These are phyloP conservation scores for Bos javanicus DNA, from an alignment of 2,113 vertebrate genomes.

Conservation along the genomic window DNA sequence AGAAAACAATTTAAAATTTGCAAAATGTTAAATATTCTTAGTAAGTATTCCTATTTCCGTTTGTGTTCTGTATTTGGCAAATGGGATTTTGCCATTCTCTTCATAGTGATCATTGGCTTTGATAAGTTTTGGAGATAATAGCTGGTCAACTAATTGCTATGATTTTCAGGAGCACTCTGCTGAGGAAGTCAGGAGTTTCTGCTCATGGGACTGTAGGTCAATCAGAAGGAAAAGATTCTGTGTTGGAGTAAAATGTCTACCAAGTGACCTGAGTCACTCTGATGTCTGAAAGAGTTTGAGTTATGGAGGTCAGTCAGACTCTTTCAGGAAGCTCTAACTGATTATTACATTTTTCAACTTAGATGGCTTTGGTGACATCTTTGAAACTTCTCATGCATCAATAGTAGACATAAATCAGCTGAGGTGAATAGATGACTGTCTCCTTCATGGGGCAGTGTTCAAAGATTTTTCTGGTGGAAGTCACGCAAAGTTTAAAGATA, in stretches of 20 bases:
- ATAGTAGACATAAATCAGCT: background rate
- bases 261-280: background rate
- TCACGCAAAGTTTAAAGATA: too few species aligned
- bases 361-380: background rate
- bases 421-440: background rate
- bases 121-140: background rate
- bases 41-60: background rate
- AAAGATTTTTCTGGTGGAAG: background rate
- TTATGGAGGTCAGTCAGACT: background rate
- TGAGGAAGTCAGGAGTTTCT: background rate
- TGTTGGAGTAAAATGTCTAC: background rate
- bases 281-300: background rate
- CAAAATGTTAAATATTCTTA: background rate
- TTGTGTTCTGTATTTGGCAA: background rate
- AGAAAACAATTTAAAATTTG: background rate
- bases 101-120: background rate
- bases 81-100: background rate
- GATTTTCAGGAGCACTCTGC: background rate
- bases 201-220: background rate
- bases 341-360: background rate
- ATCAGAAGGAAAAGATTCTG: background rate
- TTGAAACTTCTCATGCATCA: background rate
- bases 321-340: background rate
- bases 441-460: background rate
- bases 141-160: background rate